These are phyloP conservation scores for Cossypha polioptera DNA, from an alignment of 2,797 vertebrate species.

Conservation along the genomic window DNA sequence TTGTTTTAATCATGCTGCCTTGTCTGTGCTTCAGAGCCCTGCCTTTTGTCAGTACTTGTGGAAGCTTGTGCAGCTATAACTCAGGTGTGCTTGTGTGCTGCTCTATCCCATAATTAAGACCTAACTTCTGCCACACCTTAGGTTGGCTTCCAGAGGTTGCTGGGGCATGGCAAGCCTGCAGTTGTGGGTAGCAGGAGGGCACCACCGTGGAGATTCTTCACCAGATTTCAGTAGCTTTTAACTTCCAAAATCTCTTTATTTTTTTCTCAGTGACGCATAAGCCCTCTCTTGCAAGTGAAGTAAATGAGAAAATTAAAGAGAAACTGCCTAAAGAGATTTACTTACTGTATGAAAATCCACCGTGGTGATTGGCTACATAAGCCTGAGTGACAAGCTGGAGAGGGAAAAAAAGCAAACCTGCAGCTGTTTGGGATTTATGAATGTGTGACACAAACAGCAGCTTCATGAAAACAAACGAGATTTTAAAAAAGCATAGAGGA, in stretches of 20 bases:
- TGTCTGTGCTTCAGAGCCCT: neutral
- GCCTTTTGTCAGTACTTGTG: neutral
- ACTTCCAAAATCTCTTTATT: neutral
- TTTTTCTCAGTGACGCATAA: neutral
- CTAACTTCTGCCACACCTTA: neutral
- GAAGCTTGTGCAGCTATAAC: neutral
- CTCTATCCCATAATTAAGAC: neutral
- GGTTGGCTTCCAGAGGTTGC: neutral
- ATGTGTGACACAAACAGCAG: neutral
- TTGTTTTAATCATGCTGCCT: neutral
- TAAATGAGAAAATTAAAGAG: conserved; percentile 20
- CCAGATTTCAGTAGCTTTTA: neutral
- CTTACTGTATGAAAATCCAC: neutral
- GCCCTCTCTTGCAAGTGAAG: neutral
- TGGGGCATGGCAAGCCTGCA: neutral
- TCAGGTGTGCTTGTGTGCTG: neutral
- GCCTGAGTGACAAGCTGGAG: neutral
- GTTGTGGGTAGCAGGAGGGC: neutral
- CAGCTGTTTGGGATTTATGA: neutral
- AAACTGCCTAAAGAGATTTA: neutral
- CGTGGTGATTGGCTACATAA: neutral
- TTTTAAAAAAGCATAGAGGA: neutral
- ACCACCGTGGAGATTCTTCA: neutral
- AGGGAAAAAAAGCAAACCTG: neutral
- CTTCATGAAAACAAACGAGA: neutral